Base-by-base conservation (phyloP, 2,113 vertebrate genomes). In the Serinus canaria region DNA sequence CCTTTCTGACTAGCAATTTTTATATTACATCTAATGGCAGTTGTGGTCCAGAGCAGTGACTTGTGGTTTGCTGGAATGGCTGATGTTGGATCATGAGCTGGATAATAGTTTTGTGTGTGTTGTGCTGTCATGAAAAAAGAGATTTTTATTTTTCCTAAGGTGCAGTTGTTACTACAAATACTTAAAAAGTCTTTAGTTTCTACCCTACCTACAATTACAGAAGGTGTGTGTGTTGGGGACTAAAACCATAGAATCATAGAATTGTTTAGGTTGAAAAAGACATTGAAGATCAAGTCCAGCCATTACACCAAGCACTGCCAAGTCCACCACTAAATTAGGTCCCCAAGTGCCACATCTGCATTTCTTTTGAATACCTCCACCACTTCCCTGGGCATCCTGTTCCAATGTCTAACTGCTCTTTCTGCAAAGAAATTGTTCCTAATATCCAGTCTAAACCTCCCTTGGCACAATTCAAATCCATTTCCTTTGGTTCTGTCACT, bases 41-140 rank as follows among this genome's bases (percentile, higher is more conserved):
- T 37, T 94, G 68, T 77, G 59, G 72, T 90, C 47, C 59, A n/a
- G 28, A 70, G 60, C 17, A 63, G 72, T 74, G 89, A 94, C 92
- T 83, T 95, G 41, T 64, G 87, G 84, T 93, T 83, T 86, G 62
- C 73, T 86, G 80, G 75, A 85, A 59, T 56, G 35, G 55, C 55
- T 88, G 68, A 35, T 69, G 43, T 68, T 82, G 64, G 64, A 76
- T 50, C 3, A 3, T 59, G 67, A 94, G 68, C 37, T 9, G 35
- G 78, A 37, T 85, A 63, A 41, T 49, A 70, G 20, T 75, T 87
- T 25, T 83, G 25, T 76, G 25, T 70, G 41, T 56, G 31, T 69
- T 52, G 19, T 80, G 59, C 30, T 68, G 35, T 74, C 52, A 23
- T 13, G 62, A 89, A 79, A 75, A 87, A 78, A 80, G 50, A 67